Evolutionary conservation across 2,113 vertebrate genomes (phyloP).

Genomic region (Tachysurus vachellii): DNA sequence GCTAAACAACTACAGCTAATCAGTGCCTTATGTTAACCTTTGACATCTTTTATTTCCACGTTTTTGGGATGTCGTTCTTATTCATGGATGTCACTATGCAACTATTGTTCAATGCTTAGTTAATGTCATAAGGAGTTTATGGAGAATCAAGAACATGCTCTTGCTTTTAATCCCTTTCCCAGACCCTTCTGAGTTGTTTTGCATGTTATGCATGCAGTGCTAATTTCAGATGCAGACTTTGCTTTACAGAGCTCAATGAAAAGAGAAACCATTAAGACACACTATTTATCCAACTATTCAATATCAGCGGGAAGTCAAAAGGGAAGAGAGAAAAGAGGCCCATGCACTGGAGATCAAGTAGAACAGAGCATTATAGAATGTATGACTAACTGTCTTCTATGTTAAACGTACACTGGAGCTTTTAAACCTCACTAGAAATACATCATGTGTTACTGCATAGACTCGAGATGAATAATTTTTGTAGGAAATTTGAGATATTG

Average conservation of each 20-base stretch:
- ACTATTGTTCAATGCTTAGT: slow-evolving; percentile 53
- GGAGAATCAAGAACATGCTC: slow-evolving; percentile 38
- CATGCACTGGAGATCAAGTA: neutral
- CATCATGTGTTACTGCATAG: neutral
- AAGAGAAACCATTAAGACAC: slow-evolving; percentile 62
- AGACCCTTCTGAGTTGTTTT: slow-evolving; percentile 44
- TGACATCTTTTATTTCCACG: slow-evolving; percentile 29
- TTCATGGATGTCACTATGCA: slow-evolving; percentile 40
- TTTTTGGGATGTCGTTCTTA: neutral
- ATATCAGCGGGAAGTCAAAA: slow-evolving; percentile 42
- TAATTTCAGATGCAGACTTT: slow-evolving; percentile 66
- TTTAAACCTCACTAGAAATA: neutral
- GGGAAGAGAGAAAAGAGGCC: slow-evolving; percentile 40
- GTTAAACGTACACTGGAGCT: slow-evolving; percentile 47
- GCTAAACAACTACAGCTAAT: neutral
- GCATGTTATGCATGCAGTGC: slow-evolving; percentile 58
- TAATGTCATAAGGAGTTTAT: slow-evolving; percentile 52
- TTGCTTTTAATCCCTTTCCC: slow-evolving; percentile 50
- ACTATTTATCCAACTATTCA: slow-evolving; percentile 56
- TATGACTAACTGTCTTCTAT: neutral
- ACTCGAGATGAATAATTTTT: neutral
- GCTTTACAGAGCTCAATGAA: slow-evolving; percentile 49
- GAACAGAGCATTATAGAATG: neutral
- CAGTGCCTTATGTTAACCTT: neutral
- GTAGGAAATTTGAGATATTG: neutral